These are phyloP conservation scores for Pterobdella sp. DNA, from an alignment of 2,888 invertebrate genomes.

Conservation along the genomic window DNA sequence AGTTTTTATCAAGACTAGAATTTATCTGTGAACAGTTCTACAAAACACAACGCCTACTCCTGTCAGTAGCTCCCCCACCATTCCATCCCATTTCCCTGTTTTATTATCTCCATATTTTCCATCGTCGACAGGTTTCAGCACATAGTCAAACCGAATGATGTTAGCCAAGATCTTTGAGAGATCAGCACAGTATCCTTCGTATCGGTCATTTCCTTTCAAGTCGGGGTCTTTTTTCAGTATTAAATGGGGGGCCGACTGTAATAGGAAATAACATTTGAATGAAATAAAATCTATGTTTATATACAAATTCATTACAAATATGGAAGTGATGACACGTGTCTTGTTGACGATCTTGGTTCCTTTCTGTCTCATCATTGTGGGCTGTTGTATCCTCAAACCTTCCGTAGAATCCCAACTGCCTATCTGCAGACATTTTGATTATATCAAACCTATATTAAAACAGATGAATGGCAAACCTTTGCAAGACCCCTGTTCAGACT, in stretches of 20 bases:
- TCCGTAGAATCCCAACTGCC: conserved; percentile 34
- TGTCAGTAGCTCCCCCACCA: conserved; percentile 47
- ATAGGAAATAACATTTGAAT: neutral
- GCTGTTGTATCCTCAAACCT: conserved; percentile 29
- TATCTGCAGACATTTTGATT: conserved; percentile 27
- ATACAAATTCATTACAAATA: conserved; percentile 38
- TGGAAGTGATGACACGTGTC: conserved; percentile 42
- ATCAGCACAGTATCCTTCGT: conserved; percentile 53
- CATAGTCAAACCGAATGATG: conserved; percentile 49
- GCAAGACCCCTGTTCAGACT: conserved; percentile 36
- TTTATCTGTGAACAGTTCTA: neutral
- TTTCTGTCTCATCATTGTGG: conserved; percentile 31
- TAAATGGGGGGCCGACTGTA: conserved; percentile 44
- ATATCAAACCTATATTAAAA: neutral
- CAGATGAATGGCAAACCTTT: conserved; percentile 30
- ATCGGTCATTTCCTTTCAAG: conserved; percentile 69
- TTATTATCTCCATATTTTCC: conserved; percentile 36
- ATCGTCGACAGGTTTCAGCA: conserved; percentile 36
- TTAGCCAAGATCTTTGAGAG: conserved; percentile 48
- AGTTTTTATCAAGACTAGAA: neutral
- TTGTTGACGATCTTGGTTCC: conserved; percentile 54
- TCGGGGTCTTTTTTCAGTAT: conserved; percentile 40
- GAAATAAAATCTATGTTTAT: neutral
- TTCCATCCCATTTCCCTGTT: conserved; percentile 47
- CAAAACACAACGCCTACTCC: conserved; percentile 39